A percentile compares a stretch with the other conserved stretches of the same genome.
These are phyloP conservation scores for Forbesichthys agassizii DNA, from an alignment of 2,113 vertebrate genomes.

Conservation along the genomic window DNA sequence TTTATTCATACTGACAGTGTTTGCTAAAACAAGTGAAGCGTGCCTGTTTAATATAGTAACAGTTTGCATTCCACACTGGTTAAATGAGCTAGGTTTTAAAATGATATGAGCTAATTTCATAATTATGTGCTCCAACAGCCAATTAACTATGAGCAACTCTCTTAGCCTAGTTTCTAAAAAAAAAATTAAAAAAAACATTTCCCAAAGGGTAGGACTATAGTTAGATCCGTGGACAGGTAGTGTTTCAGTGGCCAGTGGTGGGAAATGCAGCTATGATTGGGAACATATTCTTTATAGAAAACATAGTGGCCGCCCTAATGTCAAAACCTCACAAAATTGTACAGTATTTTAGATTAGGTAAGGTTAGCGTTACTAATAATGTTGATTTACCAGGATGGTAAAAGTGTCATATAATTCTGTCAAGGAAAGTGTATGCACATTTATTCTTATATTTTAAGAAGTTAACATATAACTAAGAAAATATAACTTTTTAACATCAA, in stretches of 20 bases:
- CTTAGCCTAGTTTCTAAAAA: slow-evolving; percentile 44
- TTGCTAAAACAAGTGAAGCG: slow-evolving; percentile 22
- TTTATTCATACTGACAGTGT: slow-evolving; percentile 10
- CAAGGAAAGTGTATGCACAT: too few species aligned
- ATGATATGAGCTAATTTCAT: slow-evolving; percentile 4
- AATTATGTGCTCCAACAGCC: slow-evolving; percentile 40
- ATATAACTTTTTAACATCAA: too few species aligned
- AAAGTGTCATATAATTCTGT: too few species aligned
- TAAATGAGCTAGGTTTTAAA: slow-evolving; percentile 33
- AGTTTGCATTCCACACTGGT: slow-evolving; percentile 13
- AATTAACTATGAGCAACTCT: slow-evolving; percentile 47
- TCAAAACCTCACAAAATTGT: background rate
- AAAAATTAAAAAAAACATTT: slow-evolving; percentile 40
- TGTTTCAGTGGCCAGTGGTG: slow-evolving; percentile 27
- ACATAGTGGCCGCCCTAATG: background rate
- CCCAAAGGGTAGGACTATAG: slow-evolving; percentile 26
- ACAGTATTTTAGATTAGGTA: too few species aligned
- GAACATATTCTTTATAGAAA: background rate
- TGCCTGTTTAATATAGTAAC: background rate
- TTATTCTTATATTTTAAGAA: too few species aligned
- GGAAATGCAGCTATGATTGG: background rate
- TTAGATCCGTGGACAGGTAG: slow-evolving; percentile 7
- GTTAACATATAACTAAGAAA: too few species aligned
- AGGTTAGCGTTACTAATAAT: too few species aligned
- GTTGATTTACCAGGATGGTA: too few species aligned